phyloP scores from a whole-genome alignment of 2,113 vertebrate genomes.

The Psittacula cyanocephala region DNA sequence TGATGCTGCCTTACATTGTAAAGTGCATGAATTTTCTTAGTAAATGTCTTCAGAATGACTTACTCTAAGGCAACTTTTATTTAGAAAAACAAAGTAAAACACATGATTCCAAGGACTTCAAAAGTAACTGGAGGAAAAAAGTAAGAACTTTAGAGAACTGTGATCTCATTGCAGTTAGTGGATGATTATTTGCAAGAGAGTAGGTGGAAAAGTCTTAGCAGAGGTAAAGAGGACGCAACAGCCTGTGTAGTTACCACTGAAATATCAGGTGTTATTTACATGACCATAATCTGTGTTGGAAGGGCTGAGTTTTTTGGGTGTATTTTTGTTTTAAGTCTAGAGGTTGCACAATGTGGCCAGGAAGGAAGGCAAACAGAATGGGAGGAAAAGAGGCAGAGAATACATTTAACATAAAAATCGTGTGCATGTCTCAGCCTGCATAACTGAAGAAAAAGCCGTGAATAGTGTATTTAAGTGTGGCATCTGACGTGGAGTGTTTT shows the following conservation, averaged over 20 bases:
- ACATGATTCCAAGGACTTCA: neutral
- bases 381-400: conserved; percentile 25
- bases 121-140: neutral
- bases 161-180: neutral
- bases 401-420: neutral
- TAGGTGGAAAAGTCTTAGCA: neutral
- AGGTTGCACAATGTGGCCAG: neutral
- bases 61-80: neutral
- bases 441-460: neutral
- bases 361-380: conserved; percentile 12
- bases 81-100: neutral
- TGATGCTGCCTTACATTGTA: neutral
- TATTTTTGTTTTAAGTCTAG: neutral
- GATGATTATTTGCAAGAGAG: neutral
- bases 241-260: neutral
- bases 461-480: neutral
- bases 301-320: neutral
- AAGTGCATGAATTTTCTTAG: neutral
- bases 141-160: neutral
- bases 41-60: neutral
- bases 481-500: neutral
- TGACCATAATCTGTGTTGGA: neutral
- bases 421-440: neutral
- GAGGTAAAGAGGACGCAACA: neutral
- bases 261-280: neutral